Base-by-base conservation (phyloP, 2,113 vertebrate species). In the Pollachius pollachius region DNA sequence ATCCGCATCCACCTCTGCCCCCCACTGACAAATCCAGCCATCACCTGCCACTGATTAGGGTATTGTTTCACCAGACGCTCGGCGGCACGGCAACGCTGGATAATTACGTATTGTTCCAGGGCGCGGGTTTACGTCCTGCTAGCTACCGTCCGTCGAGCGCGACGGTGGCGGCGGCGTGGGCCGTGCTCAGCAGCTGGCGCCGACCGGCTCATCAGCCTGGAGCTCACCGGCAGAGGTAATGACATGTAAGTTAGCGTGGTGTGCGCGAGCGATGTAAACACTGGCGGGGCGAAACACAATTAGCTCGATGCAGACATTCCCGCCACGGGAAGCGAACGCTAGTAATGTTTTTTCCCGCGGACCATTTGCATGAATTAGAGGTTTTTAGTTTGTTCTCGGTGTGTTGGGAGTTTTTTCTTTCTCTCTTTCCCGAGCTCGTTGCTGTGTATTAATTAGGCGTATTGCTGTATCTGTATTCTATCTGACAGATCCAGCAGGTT, bases 301-400 rank as follows among this genome's bases (percentile, higher is more conserved):
- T 88, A 89, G 88, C 73, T 65, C 72, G 2, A 70, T 87, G 84
- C 80, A 77, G 82, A 78, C 75, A 80, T 79, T 79, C 82, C 80
- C 81, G 80, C 82, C 85, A 79, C 83, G 77, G 82, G 82, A 90
- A 88, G 85, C 85, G 84, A 87, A 87, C 87, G 84, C 89, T 80
- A 75, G 85, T 84, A 83, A 84, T 56, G 9, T 15, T 11, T 4
- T 56, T 86, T 89, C 82, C 82, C 80, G 81, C 76, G 85, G 87
- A 84, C 76, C 73, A 79, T 83, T 86, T 80, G 68, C 76, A 76
- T 88, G 87, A 88, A 85, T 89, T 86, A 84, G 84, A 81, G 41
- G 41, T 48, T 48, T 48, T 5, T 11, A 2, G 41, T 48, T 48
- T 48, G 41, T 48, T 57, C 17, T 57, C 2, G 30, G 52, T 52